Base-by-base conservation (phyloP, 2,888 invertebrate species). In the Pandemis corylana region DNA sequence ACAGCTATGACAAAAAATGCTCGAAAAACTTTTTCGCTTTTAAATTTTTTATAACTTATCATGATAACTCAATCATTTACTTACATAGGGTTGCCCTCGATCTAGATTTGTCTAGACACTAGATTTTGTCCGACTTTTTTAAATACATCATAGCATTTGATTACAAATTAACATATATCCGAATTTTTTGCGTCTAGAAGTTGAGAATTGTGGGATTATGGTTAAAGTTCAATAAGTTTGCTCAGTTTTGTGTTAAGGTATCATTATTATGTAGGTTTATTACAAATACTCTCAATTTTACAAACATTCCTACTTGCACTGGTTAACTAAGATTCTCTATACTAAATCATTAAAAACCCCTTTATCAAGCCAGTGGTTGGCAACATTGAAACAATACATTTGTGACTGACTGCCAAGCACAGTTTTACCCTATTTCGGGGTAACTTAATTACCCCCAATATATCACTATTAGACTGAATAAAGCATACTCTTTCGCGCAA, bases 261-360 rank as follows among this genome's bases (percentile, higher is more conserved):
- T 49, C 1, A 28, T 3, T 9, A 56, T 56, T 6, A 15, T 56
- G 20, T 20, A 56, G 56, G 15, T 56, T 56, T 7, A 7, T 56
- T 56, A 20, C 13, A n/a, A 20, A 20, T 56, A 36, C 56, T 56
- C 56, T 56, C 20, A 15, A 9, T 56, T 56, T 56, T 20, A 56
- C 53, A 53, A 15, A 56, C 56, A 56, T 56, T 56, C 56, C 56
- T 56, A 56, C 56, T 56, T 9, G 9, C 49, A 49, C 12, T 44
- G 28, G 28, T 44, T 44, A 44, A 9, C 28, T 36, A 44, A 44
- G 44, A 44, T 7, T 9, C 5, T 44, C 6, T 51, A 12, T 46
- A 46, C n/a, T n/a, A 51, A 51, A n/a, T 6, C 13, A 51, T 13
- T 51, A 5, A 12, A 12, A 12, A 46, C 46, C 5, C 5, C n/a